Evolutionary conservation across 1,140 invertebrate species (phyloP).

Genomic region (Pseudomyrmex pallidus): DNA sequence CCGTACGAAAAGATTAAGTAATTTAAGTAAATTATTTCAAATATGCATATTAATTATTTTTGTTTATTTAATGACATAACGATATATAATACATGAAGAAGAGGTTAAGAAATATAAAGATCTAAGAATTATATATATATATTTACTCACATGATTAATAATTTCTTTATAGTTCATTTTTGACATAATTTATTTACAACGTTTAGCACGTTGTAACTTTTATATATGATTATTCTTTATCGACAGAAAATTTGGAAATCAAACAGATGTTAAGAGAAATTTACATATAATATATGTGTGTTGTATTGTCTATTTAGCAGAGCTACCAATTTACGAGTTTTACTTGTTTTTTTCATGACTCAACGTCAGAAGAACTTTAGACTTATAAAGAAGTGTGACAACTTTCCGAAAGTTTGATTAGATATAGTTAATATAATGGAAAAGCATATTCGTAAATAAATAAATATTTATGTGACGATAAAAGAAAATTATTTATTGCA

Average conservation of each 20-base stretch:
- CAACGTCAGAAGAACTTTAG: background rate
- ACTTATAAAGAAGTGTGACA: background rate
- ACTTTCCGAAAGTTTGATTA: background rate
- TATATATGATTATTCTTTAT: background rate
- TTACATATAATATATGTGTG: background rate
- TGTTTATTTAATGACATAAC: background rate
- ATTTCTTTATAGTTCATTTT: slow-evolving; percentile 1
- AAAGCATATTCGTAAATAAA: background rate
- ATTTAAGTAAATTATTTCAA: background rate
- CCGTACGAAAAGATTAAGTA: background rate
- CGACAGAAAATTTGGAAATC: background rate
- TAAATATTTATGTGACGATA: background rate
- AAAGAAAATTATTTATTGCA: background rate
- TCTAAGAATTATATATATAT: background rate
- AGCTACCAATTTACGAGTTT: slow-evolving; percentile 10
- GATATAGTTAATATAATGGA: background rate
- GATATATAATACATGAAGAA: no score
- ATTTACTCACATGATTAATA: slow-evolving; percentile 6
- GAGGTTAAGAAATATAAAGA: background rate
- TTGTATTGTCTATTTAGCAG: background rate
- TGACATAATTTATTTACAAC: background rate
- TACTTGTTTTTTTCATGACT: background rate
- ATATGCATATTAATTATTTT: slow-evolving; percentile 8
- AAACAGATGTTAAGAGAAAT: background rate
- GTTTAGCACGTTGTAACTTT: no score